phyloP scores from a whole-genome alignment of 2,797 vertebrate species.

The Manis javanica region DNA sequence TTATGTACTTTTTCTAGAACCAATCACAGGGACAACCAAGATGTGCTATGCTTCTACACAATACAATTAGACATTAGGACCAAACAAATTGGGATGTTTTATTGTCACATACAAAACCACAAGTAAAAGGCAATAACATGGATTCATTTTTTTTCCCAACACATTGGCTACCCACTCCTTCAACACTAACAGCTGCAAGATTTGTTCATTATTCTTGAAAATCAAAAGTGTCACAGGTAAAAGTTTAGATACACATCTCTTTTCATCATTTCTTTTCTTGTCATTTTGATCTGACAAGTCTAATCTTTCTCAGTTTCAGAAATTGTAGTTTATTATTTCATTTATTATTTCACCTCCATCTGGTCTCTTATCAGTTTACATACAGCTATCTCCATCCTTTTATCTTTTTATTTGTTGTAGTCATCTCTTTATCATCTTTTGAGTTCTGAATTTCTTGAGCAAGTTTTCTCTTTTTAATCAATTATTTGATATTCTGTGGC shows the following conservation, averaged over 20 bases:
- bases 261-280: neutral
- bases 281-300: constrained; percentile 33
- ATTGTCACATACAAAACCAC: neutral
- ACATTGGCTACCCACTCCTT: neutral
- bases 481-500: neutral
- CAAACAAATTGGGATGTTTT: neutral
- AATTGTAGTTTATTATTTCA: neutral
- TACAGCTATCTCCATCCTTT: neutral
- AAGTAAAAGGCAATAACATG: neutral
- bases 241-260: neutral
- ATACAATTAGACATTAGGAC: neutral
- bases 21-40: neutral
- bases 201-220: neutral
- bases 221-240: neutral
- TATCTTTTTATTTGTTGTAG: neutral
- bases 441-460: neutral
- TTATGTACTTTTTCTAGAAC: neutral
- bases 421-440: neutral
- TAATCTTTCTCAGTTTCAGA: neutral
- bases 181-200: neutral
- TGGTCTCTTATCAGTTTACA: neutral
- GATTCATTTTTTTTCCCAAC: neutral
- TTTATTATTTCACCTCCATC: neutral
- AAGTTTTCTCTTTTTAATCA: neutral
- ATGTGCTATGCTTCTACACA: neutral